Percentiles rank a stretch among this genome's conserved stretches.
These are phyloP conservation scores for Chauna torquata DNA, from an alignment of 2,113 vertebrate genomes.

Conservation along the genomic window DNA sequence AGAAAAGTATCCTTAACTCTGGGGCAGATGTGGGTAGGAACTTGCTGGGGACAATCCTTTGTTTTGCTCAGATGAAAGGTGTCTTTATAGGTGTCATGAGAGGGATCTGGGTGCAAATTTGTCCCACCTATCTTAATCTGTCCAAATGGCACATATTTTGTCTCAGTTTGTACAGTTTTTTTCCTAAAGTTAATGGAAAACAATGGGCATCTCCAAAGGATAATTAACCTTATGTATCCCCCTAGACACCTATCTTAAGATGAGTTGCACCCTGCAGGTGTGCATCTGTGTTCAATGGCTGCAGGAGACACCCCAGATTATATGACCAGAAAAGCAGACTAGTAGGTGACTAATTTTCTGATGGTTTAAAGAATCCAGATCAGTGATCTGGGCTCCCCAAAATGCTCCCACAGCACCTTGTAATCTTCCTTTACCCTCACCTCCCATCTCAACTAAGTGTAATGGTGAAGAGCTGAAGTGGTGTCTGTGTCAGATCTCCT, in stretches of 20 bases:
- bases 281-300: background rate
- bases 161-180: background rate
- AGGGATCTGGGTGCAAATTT: background rate
- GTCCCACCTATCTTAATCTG: background rate
- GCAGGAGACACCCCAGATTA: background rate
- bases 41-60: background rate
- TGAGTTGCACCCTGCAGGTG: background rate
- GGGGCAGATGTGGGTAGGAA: background rate
- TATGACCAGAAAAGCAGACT: background rate
- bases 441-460: background rate
- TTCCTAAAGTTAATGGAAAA: background rate
- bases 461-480: background rate
- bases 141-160: background rate
- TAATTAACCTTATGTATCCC: background rate
- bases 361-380: background rate
- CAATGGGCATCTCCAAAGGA: background rate
- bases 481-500: background rate
- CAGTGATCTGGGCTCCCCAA: background rate
- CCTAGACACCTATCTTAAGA: background rate
- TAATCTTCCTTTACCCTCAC: background rate
- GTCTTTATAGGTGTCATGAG: background rate
- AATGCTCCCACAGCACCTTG: background rate
- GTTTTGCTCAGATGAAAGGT: background rate
- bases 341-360: background rate
- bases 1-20: background rate